phyloP scores from a whole-genome alignment of 1,140 invertebrate genomes.

The Eumaeus atala region DNA sequence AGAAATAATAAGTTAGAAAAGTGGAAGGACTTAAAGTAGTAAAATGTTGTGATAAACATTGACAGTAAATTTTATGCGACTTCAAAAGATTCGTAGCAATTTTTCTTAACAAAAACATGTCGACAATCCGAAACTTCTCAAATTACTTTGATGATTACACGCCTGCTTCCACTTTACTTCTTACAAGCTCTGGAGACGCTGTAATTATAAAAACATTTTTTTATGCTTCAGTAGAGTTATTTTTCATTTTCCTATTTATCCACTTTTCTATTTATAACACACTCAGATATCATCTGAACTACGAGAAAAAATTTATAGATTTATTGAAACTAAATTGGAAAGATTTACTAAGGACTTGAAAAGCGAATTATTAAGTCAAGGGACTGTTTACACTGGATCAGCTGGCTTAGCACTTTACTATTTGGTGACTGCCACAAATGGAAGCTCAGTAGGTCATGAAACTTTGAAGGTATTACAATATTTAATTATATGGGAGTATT shows the following conservation, averaged over 20 bases:
- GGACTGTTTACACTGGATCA: slow-evolving; percentile 74
- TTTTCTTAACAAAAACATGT: too few relatives aligned
- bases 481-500: background rate
- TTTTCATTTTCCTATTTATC: background rate
- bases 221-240: background rate
- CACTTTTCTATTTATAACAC: background rate
- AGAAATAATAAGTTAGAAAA: too few relatives aligned
- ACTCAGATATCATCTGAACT: slow-evolving; percentile 45
- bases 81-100: too few relatives aligned
- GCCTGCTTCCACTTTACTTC: background rate
- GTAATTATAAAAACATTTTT: slow-evolving; percentile 25
- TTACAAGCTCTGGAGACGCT: slow-evolving; percentile 24
- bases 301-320: slow-evolving; percentile 41
- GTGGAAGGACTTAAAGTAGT: too few relatives aligned
- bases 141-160: too few relatives aligned
- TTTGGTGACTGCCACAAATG: slow-evolving; percentile 30
- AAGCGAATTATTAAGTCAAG: slow-evolving; percentile 58
- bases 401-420: slow-evolving; percentile 65
- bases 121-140: too few relatives aligned
- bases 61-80: too few relatives aligned
- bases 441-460: slow-evolving; percentile 32
- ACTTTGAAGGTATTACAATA: slow-evolving; percentile 35
- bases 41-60: too few relatives aligned
- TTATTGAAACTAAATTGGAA: slow-evolving; percentile 40
- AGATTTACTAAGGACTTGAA: slow-evolving; percentile 33